Base-by-base conservation (phyloP, 1,140 invertebrate species). In the Trissolcus basalis region DNA sequence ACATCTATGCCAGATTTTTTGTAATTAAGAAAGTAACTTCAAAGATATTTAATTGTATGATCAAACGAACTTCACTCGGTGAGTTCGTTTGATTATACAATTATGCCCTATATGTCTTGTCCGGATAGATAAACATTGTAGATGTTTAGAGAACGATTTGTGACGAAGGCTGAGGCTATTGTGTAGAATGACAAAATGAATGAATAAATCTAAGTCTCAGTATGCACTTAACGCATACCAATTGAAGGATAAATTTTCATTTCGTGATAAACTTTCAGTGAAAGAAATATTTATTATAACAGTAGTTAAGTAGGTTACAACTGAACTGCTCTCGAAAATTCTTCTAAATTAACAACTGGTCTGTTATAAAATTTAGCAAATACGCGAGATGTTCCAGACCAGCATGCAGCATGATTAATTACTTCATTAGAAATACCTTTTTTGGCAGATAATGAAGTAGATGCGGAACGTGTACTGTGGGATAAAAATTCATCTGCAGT, bases 281-380 rank as follows among this genome's bases (percentile, higher is more conserved):
- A 27, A 3, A 27, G 19, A 27, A 3, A 11, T 39, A 39, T 39
- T 39, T 39, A 39, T 39, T 39, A 11, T 3, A 39, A 39, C 36
- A 39, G 1, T 11, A 39, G n/a, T 3, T 39, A 11, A 4, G 36
- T 4, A 11, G 3, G 9, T 7, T 88, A 88, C 84, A 58, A 35
- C 11, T 39, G 16, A 7, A 44, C 43, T 27, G 45, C 45, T 11
- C 9, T 48, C 8, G 45, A 9, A 13, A 48, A 19, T 19, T 19
- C 16, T 15, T 48, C 16, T 48, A 9, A 1, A 9, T 48, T 48
- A 27, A 48, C 45, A 48, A 48, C 19, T 27, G 45, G 45, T 27
- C 45, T 48, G 16, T 48, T 48, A 48, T 48, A 48, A 48, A 48
- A 48, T 16, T 10, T 1, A 0, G 45, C 45, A 48, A 48, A 48